A percentile compares a stretch with the other conserved stretches of the same genome.
phyloP scores from a whole-genome alignment of 2,113 vertebrate genomes.

The Vulpes lagopus region DNA sequence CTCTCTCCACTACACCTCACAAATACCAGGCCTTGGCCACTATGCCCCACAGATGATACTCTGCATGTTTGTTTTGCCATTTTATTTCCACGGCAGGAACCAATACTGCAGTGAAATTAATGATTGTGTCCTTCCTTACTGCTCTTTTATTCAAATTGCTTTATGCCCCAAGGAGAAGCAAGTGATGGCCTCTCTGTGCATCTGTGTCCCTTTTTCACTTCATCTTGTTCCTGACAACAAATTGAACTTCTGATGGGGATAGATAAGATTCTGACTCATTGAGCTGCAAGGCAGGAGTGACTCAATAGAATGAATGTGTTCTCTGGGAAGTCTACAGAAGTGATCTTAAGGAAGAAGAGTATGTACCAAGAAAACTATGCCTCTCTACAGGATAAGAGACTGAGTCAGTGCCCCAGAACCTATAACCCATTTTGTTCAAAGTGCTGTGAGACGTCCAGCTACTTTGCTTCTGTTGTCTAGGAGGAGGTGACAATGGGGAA shows the following conservation, averaged over 20 bases:
- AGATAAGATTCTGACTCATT: constrained; percentile 71
- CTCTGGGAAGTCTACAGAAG: constrained; percentile 48
- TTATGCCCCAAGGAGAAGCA: constrained; percentile 67
- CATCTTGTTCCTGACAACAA: constrained; percentile 64
- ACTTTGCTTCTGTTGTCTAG: background rate
- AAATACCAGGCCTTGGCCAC: background rate
- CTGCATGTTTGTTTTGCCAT: constrained; percentile 22
- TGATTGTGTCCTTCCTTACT: constrained; percentile 57
- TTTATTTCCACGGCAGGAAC: constrained; percentile 63
- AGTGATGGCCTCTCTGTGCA: constrained; percentile 56
- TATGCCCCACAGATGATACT: background rate
- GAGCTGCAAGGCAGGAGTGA: constrained; percentile 68
- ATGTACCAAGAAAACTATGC: background rate
- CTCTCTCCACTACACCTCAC: background rate
- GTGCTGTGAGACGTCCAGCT: background rate
- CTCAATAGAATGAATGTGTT: constrained; percentile 65
- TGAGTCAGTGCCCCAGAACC: constrained; percentile 30
- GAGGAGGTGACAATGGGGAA: background rate
- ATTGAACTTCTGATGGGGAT: constrained; percentile 69
- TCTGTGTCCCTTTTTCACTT: constrained; percentile 72
- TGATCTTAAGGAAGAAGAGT: constrained; percentile 30
- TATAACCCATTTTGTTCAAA: constrained; percentile 14
- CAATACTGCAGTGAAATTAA: constrained; percentile 64
- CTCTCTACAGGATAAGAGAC: constrained; percentile 50
- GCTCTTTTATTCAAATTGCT: constrained; percentile 67